Base-by-base conservation (phyloP, 2,797 vertebrate genomes). In the Todus mexicanus region DNA sequence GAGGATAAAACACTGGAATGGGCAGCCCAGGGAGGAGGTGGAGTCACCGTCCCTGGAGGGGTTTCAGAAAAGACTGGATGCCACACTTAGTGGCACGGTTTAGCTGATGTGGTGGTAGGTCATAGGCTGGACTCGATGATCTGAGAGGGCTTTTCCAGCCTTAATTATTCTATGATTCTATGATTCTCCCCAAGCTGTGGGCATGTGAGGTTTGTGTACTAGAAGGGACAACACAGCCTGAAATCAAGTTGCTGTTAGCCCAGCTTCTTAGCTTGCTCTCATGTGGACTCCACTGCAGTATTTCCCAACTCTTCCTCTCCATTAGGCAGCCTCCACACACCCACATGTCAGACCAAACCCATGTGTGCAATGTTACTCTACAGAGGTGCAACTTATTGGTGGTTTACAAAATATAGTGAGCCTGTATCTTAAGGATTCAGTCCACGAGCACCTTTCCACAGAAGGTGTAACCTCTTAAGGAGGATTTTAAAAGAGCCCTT, bases 311-410 rank as follows among this genome's bases (percentile, higher is more conserved):
- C 35, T 80, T 23, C 48, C 27, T 75, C 26, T 77, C 35, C 15
- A 2, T 48, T n/a, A n/a, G 66, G 17, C 86, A 86, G 50, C n/a
- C 59, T 31, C 48, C 80, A 48, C 40, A 64, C 40, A 27, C 20
- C 17, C 9, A 2, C 11, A 1, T 61, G 48, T 71, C 66, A 71
- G 53, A 53, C 37, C 72, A 57, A 89, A 33, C 27, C 9, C 51
- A 19, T 0, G 0, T 5, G 8, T 71, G 69, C 43, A 12, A 1
- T 2, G 6, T 60, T 22, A 29, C 26, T 71, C 25, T 5, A 5
- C 13, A 22, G 45, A n/a, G 9, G 4, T 42, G 22, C 19, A 10
- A 40, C 37, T 31, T 69, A 18, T 15, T 0, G 0, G 29, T 68
- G 42, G 14, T 47, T 84, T 33, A 11, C 68, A 76, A 35, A 60